Base-by-base conservation (phyloP, 92 coral and sea anemone genomes). In the Epizoanthus ramosus region DNA sequence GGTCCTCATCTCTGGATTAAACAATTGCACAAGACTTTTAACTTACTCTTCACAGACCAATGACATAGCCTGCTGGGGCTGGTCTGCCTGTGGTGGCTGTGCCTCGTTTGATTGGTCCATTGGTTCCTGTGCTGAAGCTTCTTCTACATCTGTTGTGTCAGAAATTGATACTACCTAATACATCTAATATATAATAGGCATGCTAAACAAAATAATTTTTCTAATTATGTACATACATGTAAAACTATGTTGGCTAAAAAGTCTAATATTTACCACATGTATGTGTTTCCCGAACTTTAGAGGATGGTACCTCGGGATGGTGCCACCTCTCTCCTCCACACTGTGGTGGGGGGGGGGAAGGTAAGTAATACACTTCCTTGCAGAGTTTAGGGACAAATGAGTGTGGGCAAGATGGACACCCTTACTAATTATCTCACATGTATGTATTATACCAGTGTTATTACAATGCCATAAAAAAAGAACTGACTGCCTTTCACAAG, bases 1-100 rank as follows among this genome's bases (percentile, higher is more conserved):
- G 2, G 31, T 28, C 31, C 31, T 28, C 31, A 28, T 28, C 31
- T 28, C 31, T 28, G 31, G 31, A 28, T 28, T 28, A 28, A 28
- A 28, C 31, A 28, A 28, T 28, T 28, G 31, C 31, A 28, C 31
- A 2, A 28, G 31, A 28, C 31, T n/a, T n/a, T 18, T 56, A 61
- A 54, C 98, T 81, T 87, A 95, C 98, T 95, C 98, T 83, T 95
- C 98, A 88, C 98, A 95, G 33, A 90, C 95, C 59, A 95, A 91
- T 19, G 98, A 95, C 17, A 88, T 37, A 16, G 98, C 98, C 79
- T 95, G 98, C 45, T 88, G 91, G 1, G 96, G 86, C 50, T 81
- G 63, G 60, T 82, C 88, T 45, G 53, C 76, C 19, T n/a, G 31
- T 3, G 18, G 13, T 12, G 68, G 2, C 15, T 75, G 67, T 2